Evolutionary conservation across 1,140 invertebrate species (phyloP).

Genomic region (Drosophila ironensis): DNA sequence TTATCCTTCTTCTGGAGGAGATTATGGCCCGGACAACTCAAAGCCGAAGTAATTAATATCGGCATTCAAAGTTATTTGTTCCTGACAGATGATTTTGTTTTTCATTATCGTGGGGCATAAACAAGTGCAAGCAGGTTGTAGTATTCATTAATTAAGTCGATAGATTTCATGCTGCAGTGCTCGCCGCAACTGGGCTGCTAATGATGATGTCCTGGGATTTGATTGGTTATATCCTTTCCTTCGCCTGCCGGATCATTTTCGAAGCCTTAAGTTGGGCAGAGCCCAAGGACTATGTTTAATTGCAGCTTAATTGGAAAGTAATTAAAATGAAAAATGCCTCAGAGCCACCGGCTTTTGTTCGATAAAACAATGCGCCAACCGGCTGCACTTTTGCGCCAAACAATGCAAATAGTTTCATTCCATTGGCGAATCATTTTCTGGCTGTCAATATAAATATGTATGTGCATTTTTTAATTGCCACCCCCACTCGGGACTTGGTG

Average conservation of each 20-base stretch:
- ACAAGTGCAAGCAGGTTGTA: too few species aligned
- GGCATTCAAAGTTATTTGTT: slow-evolving; percentile 13
- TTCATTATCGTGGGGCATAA: not conserved
- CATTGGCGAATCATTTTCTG: not conserved
- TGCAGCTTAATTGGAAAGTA: slow-evolving; percentile 70
- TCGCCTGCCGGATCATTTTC: slow-evolving; percentile 1
- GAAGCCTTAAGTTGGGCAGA: not conserved
- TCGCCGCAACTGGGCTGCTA: not conserved
- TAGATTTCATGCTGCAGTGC: slow-evolving; percentile 4
- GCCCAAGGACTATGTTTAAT: slow-evolving; percentile 45
- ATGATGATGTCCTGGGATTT: slow-evolving; percentile 10
- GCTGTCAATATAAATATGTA: slow-evolving; percentile 14
- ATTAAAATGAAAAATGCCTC: slow-evolving; percentile 70
- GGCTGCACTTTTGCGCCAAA: slow-evolving; percentile 2
- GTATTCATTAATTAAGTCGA: slow-evolving; percentile 40
- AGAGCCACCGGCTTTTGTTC: slow-evolving; percentile 39
- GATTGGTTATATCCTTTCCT: slow-evolving; percentile 17
- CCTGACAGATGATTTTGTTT: not conserved
- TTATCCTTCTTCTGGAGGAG: slow-evolving; percentile 13
- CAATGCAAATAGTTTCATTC: slow-evolving; percentile 21
- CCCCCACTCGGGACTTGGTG: too few species aligned
- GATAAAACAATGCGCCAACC: not conserved
- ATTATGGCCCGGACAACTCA: slow-evolving; percentile 11
- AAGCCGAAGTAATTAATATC: slow-evolving; percentile 28
- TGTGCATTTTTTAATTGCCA: slow-evolving; percentile 15